phyloP scores from a whole-genome alignment of 2,797 vertebrate genomes.

The Clangula hyemalis region DNA sequence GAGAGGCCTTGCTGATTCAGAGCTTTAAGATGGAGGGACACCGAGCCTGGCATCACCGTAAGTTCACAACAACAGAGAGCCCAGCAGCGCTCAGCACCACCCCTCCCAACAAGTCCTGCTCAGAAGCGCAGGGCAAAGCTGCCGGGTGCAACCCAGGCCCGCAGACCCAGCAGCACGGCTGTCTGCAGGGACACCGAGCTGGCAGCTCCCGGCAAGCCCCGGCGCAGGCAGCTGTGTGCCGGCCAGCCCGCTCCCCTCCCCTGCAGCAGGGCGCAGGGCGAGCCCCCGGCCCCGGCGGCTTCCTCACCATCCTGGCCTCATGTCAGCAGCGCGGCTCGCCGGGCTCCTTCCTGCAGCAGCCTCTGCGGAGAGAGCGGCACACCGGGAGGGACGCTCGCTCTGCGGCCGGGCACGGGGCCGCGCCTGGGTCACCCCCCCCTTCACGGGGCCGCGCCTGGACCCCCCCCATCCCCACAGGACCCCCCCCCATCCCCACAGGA shows the following conservation, averaged over 20 bases:
- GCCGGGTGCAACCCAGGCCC: neutral
- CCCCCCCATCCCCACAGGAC: neutral
- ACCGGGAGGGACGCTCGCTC: neutral
- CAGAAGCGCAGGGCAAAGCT: neutral
- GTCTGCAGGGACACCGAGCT: neutral
- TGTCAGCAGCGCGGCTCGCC: neutral
- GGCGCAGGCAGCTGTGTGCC: neutral
- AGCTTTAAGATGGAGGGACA: neutral
- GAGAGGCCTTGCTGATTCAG: neutral
- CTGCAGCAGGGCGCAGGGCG: neutral
- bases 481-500: too few relatives aligned
- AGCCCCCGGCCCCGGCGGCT: neutral
- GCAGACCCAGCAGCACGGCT: neutral
- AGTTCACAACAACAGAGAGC: neutral
- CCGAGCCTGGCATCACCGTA: neutral
- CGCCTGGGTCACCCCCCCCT: neutral
- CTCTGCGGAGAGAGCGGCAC: slow-evolving; percentile 21
- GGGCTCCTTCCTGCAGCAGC: neutral
- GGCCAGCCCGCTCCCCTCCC: neutral
- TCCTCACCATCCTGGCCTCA: slow-evolving; percentile 60
- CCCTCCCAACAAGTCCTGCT: neutral
- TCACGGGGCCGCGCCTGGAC: too few relatives aligned
- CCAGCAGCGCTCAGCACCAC: neutral
- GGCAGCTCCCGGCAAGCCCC: neutral
- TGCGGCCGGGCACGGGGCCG: too few relatives aligned